Evolutionary conservation across 1,140 invertebrate genomes (phyloP), one percentile per base, ranked within the genome.

Genomic region (Gryllus bimaculatus): DNA sequence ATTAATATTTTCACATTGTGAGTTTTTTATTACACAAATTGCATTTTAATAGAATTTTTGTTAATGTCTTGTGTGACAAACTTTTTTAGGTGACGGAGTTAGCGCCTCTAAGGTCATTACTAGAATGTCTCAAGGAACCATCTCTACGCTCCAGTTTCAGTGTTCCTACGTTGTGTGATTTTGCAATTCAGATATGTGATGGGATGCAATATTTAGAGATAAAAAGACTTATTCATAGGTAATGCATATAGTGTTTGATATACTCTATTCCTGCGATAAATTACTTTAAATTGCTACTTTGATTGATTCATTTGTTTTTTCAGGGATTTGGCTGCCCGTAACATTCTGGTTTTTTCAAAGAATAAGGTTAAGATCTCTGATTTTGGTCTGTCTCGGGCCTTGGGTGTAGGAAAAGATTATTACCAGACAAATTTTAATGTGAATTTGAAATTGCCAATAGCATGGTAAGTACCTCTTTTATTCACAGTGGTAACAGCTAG

Each of bases 391-490:
- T 98, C 97, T 0, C 88, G 97, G 78, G 96, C 96, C 0, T 85
- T 99, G n/a, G 97, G 97, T 10, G 95, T 98, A 77, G 98, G 97
- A 8, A 98, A 99, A 86, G 97, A 99, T 87, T 99, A 99, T 85
- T 99, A 99, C 85, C 96, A 99, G 87, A 98, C 96, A 4, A 98
- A 99, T 87, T 99, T 98, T 84, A 98, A 97, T 86, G 96, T 98
- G 8, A 98, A 98, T 88, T 89, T 99, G 26, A 99, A 99, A 88
- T 87, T 99, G 80, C 98, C 97, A 8, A 98, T 99, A 83, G 98
- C 98, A 0, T 99, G 98, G 98, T 94, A 86, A 89, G 89, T 87
- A 77, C 1, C 26, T 39, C 26, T 39, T 39, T 39, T 39, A 39
- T 39, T 39, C 26, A 39, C 5, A 2, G 5, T 39, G 26, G 26